Evolutionary conservation across 2,113 vertebrate genomes (phyloP), one percentile per base, ranked within the genome.

Genomic region (Pygoscelis adeliae): DNA sequence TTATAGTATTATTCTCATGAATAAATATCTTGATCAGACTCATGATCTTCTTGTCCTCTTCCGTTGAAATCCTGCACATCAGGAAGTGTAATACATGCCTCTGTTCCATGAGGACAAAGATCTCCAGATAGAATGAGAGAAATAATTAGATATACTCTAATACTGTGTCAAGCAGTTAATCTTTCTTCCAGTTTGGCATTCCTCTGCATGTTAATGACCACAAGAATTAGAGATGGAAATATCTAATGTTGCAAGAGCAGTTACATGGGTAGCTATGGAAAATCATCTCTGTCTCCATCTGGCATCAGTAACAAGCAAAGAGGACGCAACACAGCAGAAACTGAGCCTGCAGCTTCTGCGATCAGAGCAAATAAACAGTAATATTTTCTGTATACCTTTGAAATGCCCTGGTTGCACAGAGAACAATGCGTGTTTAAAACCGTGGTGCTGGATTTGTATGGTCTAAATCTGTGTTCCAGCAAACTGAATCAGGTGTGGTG

Each of bases 181-280:
- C 30, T 53, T 94, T 62, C 87, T 93, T 66, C 82, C 63, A 95
- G 50, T 36, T 4, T 89, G 79, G 71, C 87, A 90, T 93, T 95
- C 89, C 74, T 94, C 71, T 93, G 94, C 67, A 30, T 96, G 90
- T 42, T 88, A 91, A 88, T 93, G 94, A 82, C 91, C 96, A 88
- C 93, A 97, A 44, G 93, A 96, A 97, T 94, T 88, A 94, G 94
- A 30, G 87, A 81, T 93, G 95, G 95, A 59, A 95, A 95, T 89
- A 95, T 40, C 49, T 34, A 40, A 42, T 95, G 94, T 97, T 92
- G 95, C 97, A 97, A 96, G 87, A 96, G 56, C 91, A 80, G 87
- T 38, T 46, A 62, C 74, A 67, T 52, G 95, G 93, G 71, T 69
- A 95, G 82, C 61, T 72, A 50, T 69, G 82, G 95, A 88, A 88